Percentiles rank a stretch among this genome's conserved stretches.
Evolutionary conservation across 2,888 invertebrate genomes (phyloP).

Genomic region (Drosophila villosipedis): DNA sequence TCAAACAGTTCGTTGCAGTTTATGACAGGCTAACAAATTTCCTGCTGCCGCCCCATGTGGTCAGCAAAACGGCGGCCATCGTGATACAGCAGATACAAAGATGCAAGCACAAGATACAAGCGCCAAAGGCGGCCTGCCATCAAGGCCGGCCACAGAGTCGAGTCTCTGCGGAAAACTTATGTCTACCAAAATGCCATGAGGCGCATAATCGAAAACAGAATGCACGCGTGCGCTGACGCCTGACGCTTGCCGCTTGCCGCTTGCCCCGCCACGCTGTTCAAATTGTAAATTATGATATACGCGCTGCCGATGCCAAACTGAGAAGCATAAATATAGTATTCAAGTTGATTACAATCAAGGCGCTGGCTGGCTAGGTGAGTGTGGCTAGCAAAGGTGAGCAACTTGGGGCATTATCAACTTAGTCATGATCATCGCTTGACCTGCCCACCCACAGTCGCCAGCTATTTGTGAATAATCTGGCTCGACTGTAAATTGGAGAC

Average conservation of each 20-base stretch:
- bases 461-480: slow-evolving; percentile 57
- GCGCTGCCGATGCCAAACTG: slow-evolving; percentile 23
- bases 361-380: slow-evolving; percentile 3
- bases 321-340: slow-evolving; percentile 67
- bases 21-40: slow-evolving; percentile 80
- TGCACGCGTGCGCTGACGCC: slow-evolving; percentile 58
- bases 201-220: slow-evolving; percentile 79
- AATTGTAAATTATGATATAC: slow-evolving; percentile 76
- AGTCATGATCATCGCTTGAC: slow-evolving; percentile 52
- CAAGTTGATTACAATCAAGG: slow-evolving; percentile 64
- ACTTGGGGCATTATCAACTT: slow-evolving; percentile 32
- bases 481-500: slow-evolving; percentile 62
- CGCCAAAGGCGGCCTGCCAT: slow-evolving; percentile 65
- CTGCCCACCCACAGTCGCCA: slow-evolving; percentile 60
- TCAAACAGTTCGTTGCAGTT: slow-evolving; percentile 76
- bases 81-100: slow-evolving; percentile 62
- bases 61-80: slow-evolving; percentile 53
- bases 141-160: slow-evolving; percentile 59
- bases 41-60: slow-evolving; percentile 72
- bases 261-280: slow-evolving; percentile 9
- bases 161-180: slow-evolving; percentile 45
- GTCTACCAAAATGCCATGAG: slow-evolving; percentile 69
- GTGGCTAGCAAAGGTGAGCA: slow-evolving; percentile 59
- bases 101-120: slow-evolving; percentile 58
- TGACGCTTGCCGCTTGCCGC: slow-evolving; percentile 40